Evolutionary conservation across 2,797 vertebrate genomes (phyloP).

Genomic region (Cuculus canorus): DNA sequence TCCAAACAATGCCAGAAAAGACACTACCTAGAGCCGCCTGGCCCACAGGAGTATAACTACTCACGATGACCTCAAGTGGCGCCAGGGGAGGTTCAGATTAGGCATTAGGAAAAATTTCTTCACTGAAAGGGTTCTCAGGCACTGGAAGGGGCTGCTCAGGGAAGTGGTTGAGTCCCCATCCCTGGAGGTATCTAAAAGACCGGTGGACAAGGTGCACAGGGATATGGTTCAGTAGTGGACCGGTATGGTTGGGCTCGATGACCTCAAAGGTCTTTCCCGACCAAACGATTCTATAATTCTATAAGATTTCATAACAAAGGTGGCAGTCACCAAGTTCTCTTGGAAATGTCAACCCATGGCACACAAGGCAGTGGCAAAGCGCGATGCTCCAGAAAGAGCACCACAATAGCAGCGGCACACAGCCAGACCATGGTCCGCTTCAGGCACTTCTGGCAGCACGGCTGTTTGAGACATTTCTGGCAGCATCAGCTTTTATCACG

Average conservation of each 20-base stretch:
- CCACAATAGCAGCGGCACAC: neutral
- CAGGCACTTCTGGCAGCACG: neutral
- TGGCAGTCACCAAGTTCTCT: neutral
- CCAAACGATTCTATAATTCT: no score
- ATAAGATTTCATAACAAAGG: neutral
- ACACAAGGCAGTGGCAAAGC: accelerated
- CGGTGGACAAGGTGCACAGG: no score
- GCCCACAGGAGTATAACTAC: neutral
- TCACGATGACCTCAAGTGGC: neutral
- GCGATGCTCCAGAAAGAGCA: neutral
- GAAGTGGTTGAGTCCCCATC: no score
- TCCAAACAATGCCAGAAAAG: neutral
- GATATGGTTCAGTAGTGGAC: no score
- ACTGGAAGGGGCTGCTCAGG: no score
- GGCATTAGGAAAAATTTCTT: no score
- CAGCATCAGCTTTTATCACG: neutral
- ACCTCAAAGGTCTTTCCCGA: no score
- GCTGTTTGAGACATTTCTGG: neutral
- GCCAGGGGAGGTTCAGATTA: no score
- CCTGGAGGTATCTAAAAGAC: no score
- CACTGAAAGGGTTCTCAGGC: no score
- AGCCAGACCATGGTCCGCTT: accelerated
- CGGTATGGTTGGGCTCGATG: no score
- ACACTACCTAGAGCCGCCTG: neutral
- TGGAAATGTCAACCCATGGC: neutral